These are phyloP conservation scores for Brotula barbata DNA, from an alignment of 2,797 vertebrate genomes.

Conservation along the genomic window DNA sequence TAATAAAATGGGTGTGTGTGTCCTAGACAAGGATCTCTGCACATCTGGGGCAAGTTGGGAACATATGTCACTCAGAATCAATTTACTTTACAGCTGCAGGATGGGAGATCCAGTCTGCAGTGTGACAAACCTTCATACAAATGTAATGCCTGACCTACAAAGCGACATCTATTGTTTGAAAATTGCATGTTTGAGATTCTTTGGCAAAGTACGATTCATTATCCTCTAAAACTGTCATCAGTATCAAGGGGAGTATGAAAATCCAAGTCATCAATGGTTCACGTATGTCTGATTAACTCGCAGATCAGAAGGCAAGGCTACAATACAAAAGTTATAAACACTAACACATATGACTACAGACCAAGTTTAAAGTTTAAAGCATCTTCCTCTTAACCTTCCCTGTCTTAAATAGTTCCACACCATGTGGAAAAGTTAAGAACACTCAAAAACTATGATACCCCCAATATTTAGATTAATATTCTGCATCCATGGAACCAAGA, in stretches of 20 bases:
- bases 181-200: neutral
- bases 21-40: neutral
- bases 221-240: too few relatives aligned
- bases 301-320: neutral
- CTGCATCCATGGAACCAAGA: neutral
- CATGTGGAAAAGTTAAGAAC: slow-evolving; percentile 1
- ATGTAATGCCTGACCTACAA: neutral
- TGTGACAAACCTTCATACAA: slow-evolving; percentile 1
- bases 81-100: neutral
- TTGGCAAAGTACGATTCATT: too few relatives aligned
- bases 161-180: neutral
- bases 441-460: neutral
- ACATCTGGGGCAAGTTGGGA: neutral
- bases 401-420: neutral
- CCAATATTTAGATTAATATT: neutral
- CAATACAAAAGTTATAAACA: neutral
- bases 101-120: neutral
- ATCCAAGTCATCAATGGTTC: neutral
- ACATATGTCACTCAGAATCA: neutral
- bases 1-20: neutral
- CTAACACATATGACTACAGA: neutral
- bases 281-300: neutral
- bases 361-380: neutral
- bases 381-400: too few relatives aligned
- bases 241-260: too few relatives aligned